phyloP scores from a whole-genome alignment of 2,888 invertebrate genomes.

The Drosophila prolongata region DNA sequence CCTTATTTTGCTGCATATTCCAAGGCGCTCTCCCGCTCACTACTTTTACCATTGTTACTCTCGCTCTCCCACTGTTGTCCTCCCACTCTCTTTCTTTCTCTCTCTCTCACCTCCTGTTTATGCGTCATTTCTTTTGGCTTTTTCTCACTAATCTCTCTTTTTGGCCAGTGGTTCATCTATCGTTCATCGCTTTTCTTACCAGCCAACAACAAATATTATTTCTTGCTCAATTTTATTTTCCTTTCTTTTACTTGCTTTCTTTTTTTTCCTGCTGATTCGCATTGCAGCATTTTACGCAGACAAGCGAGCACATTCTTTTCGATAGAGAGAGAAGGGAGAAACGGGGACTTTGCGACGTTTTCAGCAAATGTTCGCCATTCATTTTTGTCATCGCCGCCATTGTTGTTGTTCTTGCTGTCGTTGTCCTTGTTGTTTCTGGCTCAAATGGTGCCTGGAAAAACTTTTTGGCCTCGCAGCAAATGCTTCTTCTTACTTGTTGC shows the following conservation, averaged over 20 bases:
- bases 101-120: constrained; percentile 47
- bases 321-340: not conserved
- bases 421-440: constrained; percentile 24
- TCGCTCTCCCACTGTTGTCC: constrained; percentile 1
- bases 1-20: constrained; percentile 53
- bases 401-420: constrained; percentile 13
- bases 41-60: not conserved
- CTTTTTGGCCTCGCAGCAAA: constrained; percentile 55
- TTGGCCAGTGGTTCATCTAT: constrained; percentile 5
- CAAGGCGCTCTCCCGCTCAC: constrained; percentile 34
- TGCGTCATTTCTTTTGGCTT: constrained; percentile 71
- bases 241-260: constrained; percentile 19
- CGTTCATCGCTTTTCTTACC: constrained; percentile 59
- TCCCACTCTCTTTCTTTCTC: not conserved
- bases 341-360: constrained; percentile 48
- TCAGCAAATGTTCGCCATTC: constrained; percentile 51
- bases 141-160: constrained; percentile 16
- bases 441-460: constrained; percentile 46
- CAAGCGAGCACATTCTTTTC: constrained; percentile 42
- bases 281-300: constrained; percentile 78
- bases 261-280: constrained; percentile 53
- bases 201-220: constrained; percentile 51
- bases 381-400: constrained; percentile 33
- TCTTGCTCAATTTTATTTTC: constrained; percentile 37
- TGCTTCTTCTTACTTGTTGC: constrained; percentile 76